Base-by-base conservation (phyloP, 2,888 invertebrate species). In the Lasiommata megera region DNA sequence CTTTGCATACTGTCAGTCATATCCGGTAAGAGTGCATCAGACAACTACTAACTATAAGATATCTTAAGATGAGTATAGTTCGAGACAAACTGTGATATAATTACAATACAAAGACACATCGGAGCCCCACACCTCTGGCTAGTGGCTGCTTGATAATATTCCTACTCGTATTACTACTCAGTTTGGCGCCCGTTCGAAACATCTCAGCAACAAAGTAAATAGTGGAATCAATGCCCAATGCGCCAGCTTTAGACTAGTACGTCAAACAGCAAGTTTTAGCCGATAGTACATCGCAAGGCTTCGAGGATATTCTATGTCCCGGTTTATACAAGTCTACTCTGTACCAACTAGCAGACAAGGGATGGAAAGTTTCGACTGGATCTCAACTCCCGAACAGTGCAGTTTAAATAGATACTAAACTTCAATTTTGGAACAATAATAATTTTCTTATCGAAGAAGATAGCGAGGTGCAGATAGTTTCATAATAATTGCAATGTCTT, bases 331-430 rank as follows among this genome's bases (percentile, higher is more conserved):
- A 29, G 44, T 46, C 23, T 12, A 44, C 28, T 44, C 17, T 40
- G 17, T 28, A 44, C 9, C 29, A 31, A 28, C 44, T 37, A 23
- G 18, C n/a, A 41, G 41, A 36, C 48, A 36, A 48, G 48, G 14
- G 48, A 48, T 48, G 48, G 18, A 3, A 48, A 48, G 36, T 48
- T 48, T 36, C n/a, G 17, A 9, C 48, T 36, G 36, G n/a, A 36
- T 31, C 16, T 31, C 16, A 46, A 14, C 1, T 14, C 9, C 29
- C 9, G 14, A 16, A 31, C 18, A 36, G 18, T 34, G 48, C 12
- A 36, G 48, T 18, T 48, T 36, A 31, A 34, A 47, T 47, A 28
- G 43, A 43, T 43, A 28, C 3, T 12, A 2, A 28, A 43, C 28
- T 43, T 43, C 28, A 12, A 18, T 43, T 23, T 12, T 43, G 41